Evolutionary conservation across 2,113 vertebrate species (phyloP).

Genomic region (Gnathonemus echidnorhynchus): DNA sequence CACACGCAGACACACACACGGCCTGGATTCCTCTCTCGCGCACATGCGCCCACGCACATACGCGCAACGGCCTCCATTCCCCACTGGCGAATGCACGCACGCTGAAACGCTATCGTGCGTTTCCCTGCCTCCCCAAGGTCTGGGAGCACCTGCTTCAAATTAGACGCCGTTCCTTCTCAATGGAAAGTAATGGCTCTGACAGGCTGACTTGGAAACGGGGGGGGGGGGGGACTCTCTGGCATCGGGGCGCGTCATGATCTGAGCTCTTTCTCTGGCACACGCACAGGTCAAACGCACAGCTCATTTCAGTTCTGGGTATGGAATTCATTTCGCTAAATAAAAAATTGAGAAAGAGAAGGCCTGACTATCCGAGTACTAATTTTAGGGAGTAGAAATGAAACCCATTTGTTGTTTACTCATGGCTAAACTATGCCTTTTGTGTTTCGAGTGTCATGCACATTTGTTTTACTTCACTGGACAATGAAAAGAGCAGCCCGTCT

Average conservation of each 20-base stretch:
- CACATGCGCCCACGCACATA: slow-evolving; percentile 5
- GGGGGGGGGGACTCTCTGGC: slow-evolving; percentile 4
- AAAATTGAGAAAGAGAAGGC: slow-evolving; percentile 22
- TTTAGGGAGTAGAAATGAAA: slow-evolving; percentile 12
- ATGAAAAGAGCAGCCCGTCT: slow-evolving; percentile 6
- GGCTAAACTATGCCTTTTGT: slow-evolving; percentile 14
- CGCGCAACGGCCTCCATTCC: background rate
- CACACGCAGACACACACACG: background rate
- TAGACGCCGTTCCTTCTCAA: slow-evolving; percentile 48
- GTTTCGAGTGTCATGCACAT: slow-evolving; percentile 7
- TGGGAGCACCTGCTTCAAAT: slow-evolving; percentile 58
- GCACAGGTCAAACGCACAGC: slow-evolving; percentile 15
- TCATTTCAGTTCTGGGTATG: slow-evolving; percentile 19
- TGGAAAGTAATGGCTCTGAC: slow-evolving; percentile 53
- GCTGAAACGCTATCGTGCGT: slow-evolving; percentile 33
- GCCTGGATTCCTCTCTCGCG: background rate
- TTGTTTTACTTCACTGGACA: background rate
- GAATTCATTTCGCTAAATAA: slow-evolving; percentile 22
- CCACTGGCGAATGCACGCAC: background rate
- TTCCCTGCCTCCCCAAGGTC: slow-evolving; percentile 37
- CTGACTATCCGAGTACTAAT: slow-evolving; percentile 16
- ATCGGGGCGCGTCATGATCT: slow-evolving; percentile 8
- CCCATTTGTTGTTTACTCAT: slow-evolving; percentile 21
- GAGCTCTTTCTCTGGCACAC: slow-evolving; percentile 25
- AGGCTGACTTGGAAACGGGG: slow-evolving; percentile 28